Evolutionary conservation across 2,113 vertebrate genomes (phyloP), one percentile per base, ranked within the genome.

Genomic region (Hippoglossus stenolepis): DNA sequence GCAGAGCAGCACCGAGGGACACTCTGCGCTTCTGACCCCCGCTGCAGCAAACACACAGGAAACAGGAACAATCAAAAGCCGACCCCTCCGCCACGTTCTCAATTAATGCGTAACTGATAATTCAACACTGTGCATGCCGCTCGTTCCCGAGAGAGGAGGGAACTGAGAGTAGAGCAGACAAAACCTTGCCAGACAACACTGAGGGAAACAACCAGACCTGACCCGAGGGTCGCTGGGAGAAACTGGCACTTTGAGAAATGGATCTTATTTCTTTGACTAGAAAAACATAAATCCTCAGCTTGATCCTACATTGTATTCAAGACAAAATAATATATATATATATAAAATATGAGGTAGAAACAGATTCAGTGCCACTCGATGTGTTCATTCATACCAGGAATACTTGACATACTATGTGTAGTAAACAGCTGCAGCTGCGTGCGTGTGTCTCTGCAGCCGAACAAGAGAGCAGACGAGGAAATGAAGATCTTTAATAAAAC

Each of bases 11-110:
- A 4, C 92, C 92, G 0, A 95, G 92, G 7, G 95, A 95, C 49
- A 95, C 94, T 8, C 94, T 80, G 0, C 94, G 84, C 28, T 54
- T 90, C 90, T 95, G 94, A 38, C 95, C 95, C 0, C 94, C 95
- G 11, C 95, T 95, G 82, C 1, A 45, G 68, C 21, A 3, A 47
- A 67, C 18, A 74, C 60, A 62, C 60, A 62, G 28, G 10, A 68
- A 3, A 47, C 21, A 28, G 3, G 58, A 28, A 3, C 5, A 17
- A 56, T 3, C 0, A 45, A n/a, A 70, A 3, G 28, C 5, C 2
- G n/a, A 72, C 24, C 62, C 18, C 21, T 76, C 18, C 60, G 7
- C 61, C 61, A 54, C 1, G 0, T 70, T 83, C 56, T 54, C 31
- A 5, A 62, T 13, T 23, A 47, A 35, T 75, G 64, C 0, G 18